Evolutionary conservation across 2,113 vertebrate species (phyloP).

Genomic region (Struthio camelus): DNA sequence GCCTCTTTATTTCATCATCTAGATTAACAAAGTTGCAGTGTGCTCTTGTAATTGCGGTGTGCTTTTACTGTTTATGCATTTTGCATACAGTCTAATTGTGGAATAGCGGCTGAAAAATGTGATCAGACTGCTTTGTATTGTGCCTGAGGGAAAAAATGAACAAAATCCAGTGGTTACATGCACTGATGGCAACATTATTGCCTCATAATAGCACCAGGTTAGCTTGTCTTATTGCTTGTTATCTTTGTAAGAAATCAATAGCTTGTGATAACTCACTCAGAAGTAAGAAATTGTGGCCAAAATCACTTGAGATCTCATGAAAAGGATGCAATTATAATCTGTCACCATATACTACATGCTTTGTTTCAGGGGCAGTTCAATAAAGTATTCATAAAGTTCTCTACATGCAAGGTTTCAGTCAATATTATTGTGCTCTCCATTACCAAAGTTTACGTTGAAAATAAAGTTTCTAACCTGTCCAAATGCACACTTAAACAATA

Average conservation of each 20-base stretch:
- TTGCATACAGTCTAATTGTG: conserved; percentile 65
- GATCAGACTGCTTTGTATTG: conserved; percentile 61
- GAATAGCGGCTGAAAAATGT: conserved; percentile 64
- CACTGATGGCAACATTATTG: conserved; percentile 66
- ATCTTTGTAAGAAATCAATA: conserved; percentile 75
- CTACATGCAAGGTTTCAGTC: not conserved
- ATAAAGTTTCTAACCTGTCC: not conserved
- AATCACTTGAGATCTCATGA: conserved; percentile 50
- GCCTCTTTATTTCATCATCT: conserved; percentile 22
- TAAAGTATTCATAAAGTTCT: not conserved
- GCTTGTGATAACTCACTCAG: conserved; percentile 66
- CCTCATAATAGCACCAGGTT: conserved; percentile 63
- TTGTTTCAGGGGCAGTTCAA: not conserved
- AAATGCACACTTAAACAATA: not conserved
- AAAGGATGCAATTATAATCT: conserved; percentile 24
- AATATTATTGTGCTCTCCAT: not conserved
- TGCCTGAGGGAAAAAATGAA: conserved; percentile 73
- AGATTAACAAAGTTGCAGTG: conserved; percentile 39
- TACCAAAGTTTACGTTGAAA: not conserved
- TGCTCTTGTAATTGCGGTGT: not conserved
- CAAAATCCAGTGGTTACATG: conserved; percentile 64
- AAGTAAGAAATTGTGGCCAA: conserved; percentile 53
- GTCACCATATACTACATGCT: not conserved
- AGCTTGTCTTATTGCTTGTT: conserved; percentile 73
- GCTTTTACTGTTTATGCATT: conserved; percentile 53